Conservation (phyloP, 2,888 invertebrate species). For the Mellilla xanthometata region DNA sequence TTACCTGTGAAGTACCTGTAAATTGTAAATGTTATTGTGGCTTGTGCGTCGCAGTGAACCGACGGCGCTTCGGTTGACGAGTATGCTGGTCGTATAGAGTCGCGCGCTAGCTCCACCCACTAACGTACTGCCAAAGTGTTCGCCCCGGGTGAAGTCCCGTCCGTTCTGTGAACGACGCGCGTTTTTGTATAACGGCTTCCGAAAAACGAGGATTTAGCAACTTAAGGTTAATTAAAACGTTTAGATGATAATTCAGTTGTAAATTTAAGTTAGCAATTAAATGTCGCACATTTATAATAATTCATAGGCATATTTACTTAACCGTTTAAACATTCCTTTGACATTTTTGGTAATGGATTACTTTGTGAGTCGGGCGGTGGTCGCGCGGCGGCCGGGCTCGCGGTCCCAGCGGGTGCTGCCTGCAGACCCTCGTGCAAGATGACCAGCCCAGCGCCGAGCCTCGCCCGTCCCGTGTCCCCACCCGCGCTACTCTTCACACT, state of each 20-base stretch:
- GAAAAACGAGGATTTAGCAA: slow-evolving; percentile 72
- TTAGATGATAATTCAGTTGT: slow-evolving; percentile 79
- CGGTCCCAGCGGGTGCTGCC: too few species aligned
- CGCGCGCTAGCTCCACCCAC: slow-evolving; percentile 70
- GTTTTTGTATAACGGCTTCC: slow-evolving; percentile 70
- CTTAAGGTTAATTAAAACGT: slow-evolving; percentile 71
- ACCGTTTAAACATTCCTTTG: slow-evolving; percentile 81
- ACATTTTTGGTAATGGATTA: slow-evolving; percentile 68
- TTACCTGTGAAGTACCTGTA: slow-evolving; percentile 81
- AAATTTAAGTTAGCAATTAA: slow-evolving; percentile 81
- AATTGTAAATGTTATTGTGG: slow-evolving; percentile 75
- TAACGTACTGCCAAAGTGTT: slow-evolving; percentile 79
- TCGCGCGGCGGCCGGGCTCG: background rate
- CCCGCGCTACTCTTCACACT: background rate
- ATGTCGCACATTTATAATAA: slow-evolving; percentile 72
- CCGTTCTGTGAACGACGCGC: slow-evolving; percentile 81
- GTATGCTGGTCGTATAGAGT: slow-evolving; percentile 52
- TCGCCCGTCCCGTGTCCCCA: too few species aligned
- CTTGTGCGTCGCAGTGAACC: slow-evolving; percentile 78
- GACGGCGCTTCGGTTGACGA: slow-evolving; percentile 59
- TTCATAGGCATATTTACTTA: slow-evolving; percentile 82
- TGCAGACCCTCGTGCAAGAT: too few species aligned
- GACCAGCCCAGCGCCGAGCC: too few species aligned
- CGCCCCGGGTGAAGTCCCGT: slow-evolving; percentile 72
- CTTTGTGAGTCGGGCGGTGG: slow-evolving; percentile 49